Percentiles rank a stretch among this genome's conserved stretches.
These are phyloP conservation scores for Mohoua ochrocephala DNA, from an alignment of 2,113 vertebrate species.

Conservation along the genomic window DNA sequence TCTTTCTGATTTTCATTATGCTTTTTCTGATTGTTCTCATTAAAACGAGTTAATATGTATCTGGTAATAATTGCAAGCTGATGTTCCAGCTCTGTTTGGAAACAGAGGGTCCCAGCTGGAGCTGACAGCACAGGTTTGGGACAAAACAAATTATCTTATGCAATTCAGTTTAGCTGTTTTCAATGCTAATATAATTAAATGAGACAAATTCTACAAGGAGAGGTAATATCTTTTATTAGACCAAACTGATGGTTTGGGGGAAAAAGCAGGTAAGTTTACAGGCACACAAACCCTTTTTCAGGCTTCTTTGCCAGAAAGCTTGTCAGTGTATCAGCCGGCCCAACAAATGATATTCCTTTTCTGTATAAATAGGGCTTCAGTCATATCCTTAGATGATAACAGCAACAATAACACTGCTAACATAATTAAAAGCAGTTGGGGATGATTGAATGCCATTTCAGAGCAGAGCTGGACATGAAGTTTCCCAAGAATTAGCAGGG, in stretches of 20 bases:
- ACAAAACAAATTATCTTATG: background rate
- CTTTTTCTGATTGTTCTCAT: background rate
- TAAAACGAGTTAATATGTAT: background rate
- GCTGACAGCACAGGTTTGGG: background rate
- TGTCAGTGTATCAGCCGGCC: background rate
- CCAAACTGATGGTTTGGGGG: background rate
- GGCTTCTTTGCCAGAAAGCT: background rate
- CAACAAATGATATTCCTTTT: background rate
- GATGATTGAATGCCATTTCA: background rate
- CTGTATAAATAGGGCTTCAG: background rate
- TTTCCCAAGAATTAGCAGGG: constrained; percentile 27
- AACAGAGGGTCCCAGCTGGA: background rate
- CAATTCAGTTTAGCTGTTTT: background rate
- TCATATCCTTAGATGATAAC: constrained; percentile 28
- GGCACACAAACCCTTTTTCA: background rate
- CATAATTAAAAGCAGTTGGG: constrained; percentile 46
- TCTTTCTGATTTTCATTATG: background rate
- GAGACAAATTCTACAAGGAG: background rate
- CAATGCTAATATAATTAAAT: background rate
- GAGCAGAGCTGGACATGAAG: background rate
- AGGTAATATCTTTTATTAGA: background rate
- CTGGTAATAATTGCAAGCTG: background rate
- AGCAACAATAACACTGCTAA: constrained; percentile 22
- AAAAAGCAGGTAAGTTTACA: background rate
- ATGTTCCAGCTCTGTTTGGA: background rate